Base-by-base conservation (phyloP, 2,888 invertebrate genomes). In the Acrobeloides nanus region DNA sequence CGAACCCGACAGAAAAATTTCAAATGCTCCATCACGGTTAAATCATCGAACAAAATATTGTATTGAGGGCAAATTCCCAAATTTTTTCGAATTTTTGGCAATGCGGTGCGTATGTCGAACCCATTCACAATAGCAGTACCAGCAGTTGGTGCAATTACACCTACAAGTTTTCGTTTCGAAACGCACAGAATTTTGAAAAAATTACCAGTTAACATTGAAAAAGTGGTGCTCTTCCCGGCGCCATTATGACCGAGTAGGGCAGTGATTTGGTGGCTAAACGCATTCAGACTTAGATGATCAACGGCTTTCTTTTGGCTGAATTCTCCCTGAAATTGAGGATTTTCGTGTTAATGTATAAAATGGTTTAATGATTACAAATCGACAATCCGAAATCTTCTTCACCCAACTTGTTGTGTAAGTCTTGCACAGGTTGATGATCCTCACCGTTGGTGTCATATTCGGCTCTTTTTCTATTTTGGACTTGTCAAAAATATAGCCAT, bases 11-110 rank as follows among this genome's bases (percentile, higher is more conserved):
- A 82, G 69, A 84, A 89, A 77, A 89, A 88, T 49, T 83, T 80
- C 25, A 89, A 77, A 74, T 89, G 88, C 75, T 89, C 87, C 21
- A 79, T 78, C 1, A 87, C 87, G 0, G 87, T 87, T 32, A 89
- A 78, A 53, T 84, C 84, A 57, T 84, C 83, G 73, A 88, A 87
- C 1, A 89, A 78, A 5, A 87, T 83, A 75, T 89, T 85, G 74
- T 87, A 85, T 83, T 86, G 76, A 0, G 92, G 89, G 74, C 92
- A 93, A 43, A 89, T 81, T 0, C 92, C 90, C 38, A 93, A 79
- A 48, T 72, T 71, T 48, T 62, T 62, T 12, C 77, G 43, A 8
- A 76, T 75, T 35, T 59, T 59, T 27, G 66, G 61, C 25, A 77
- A 72, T 34, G 75, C 71, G 18, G 57, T 61, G 21, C 73, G 55